These are phyloP conservation scores for Panzeria rudis DNA, from an alignment of 2,888 invertebrate genomes.

Conservation along the genomic window DNA sequence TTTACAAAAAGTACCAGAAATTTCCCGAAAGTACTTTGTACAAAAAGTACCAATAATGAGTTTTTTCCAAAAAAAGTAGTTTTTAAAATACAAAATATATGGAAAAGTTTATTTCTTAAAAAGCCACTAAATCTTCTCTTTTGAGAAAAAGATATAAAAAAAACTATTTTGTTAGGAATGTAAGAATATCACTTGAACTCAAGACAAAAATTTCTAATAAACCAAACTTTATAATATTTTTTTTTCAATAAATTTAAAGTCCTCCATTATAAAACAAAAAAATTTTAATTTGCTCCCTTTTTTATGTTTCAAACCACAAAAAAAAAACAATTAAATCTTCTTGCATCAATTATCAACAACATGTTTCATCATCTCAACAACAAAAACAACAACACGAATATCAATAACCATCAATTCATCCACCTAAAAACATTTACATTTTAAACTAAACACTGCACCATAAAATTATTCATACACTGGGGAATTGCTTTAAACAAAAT, in stretches of 20 bases:
- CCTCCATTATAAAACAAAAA: slow-evolving; percentile 4
- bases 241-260: not conserved
- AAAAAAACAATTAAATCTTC: slow-evolving; percentile 36
- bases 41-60: too few relatives aligned
- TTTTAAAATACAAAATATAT: too few relatives aligned
- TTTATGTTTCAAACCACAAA: slow-evolving; percentile 23
- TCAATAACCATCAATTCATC: slow-evolving; percentile 21
- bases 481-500: slow-evolving; percentile 20
- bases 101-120: too few relatives aligned
- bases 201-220: not conserved
- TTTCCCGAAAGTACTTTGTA: too few relatives aligned
- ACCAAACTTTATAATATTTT: slow-evolving; percentile 47
- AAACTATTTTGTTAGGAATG: too few relatives aligned
- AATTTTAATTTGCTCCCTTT: slow-evolving; percentile 10
- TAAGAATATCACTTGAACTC: too few relatives aligned
- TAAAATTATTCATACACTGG: slow-evolving; percentile 45
- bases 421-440: slow-evolving; percentile 32
- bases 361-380: slow-evolving; percentile 18
- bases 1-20: not conserved
- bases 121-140: too few relatives aligned
- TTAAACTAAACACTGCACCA: slow-evolving; percentile 40
- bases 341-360: slow-evolving; percentile 39
- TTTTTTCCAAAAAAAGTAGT: too few relatives aligned
- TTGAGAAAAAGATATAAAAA: too few relatives aligned
- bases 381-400: slow-evolving; percentile 13